A percentile compares a stretch with the other conserved stretches of the same genome.
Conservation (phyloP, 1,140 invertebrate genomes). For the Lanistes nyassanus region DNA sequence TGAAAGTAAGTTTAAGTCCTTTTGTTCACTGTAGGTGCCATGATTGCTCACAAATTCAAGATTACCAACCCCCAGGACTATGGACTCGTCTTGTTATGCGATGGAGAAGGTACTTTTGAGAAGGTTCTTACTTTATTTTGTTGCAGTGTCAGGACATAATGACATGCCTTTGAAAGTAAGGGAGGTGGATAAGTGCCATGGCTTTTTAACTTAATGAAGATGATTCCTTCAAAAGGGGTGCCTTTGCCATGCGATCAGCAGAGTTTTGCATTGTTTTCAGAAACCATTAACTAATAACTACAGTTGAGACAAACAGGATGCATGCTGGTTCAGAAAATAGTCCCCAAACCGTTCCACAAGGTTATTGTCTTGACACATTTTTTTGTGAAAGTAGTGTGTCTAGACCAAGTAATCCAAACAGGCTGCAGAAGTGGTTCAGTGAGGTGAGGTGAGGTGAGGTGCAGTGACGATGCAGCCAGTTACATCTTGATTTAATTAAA, state of each 20-base stretch:
- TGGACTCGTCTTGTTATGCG: slow-evolving; percentile 88
- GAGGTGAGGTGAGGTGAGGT: neutral
- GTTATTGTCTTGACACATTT: too few relatives aligned
- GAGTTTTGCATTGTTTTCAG: too few relatives aligned
- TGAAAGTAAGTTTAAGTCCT: too few relatives aligned
- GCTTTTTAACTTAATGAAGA: neutral
- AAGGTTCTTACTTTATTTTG: neutral
- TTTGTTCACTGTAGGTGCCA: slow-evolving; percentile 70
- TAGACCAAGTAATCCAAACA: neutral
- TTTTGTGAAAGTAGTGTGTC: too few relatives aligned
- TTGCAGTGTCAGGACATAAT: neutral
- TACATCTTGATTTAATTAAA: neutral
- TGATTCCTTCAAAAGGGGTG: too few relatives aligned
- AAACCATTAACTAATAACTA: too few relatives aligned
- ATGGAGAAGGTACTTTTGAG: slow-evolving; percentile 80
- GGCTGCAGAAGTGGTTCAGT: neutral
- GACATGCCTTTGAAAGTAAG: neutral
- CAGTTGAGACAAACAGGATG: too few relatives aligned
- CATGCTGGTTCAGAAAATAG: too few relatives aligned
- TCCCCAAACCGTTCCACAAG: too few relatives aligned
- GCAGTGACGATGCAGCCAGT: neutral
- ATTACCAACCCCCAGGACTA: slow-evolving; percentile 97
- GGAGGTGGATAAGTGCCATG: neutral
- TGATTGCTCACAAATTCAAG: slow-evolving; percentile 90
- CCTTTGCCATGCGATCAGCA: too few relatives aligned